Evolutionary conservation across 2,888 invertebrate genomes (phyloP).

Genomic region (Minunthozetes semirufus): DNA sequence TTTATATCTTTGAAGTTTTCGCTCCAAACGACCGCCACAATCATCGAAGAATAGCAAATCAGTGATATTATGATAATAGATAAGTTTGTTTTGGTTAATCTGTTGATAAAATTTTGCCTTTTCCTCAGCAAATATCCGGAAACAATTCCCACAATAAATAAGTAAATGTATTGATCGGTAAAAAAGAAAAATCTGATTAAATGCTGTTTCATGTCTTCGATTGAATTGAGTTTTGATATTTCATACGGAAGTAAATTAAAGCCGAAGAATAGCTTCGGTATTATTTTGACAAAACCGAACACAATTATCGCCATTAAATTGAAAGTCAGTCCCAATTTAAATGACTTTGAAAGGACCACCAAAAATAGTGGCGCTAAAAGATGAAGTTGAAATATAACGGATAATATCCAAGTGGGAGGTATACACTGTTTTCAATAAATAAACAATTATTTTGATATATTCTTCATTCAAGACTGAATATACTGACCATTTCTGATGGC

Average conservation of each 20-base stretch:
- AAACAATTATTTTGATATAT: no score
- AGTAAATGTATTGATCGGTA: conserved; percentile 26
- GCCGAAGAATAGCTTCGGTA: conserved; percentile 13
- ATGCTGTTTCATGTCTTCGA: conserved; percentile 2
- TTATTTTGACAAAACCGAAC: conserved; percentile 10
- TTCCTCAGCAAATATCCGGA: conserved; percentile 3
- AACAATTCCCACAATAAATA: conserved; percentile 28
- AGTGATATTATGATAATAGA: background rate
- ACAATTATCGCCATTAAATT: background rate
- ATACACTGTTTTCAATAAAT: no score
- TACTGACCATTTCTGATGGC: background rate
- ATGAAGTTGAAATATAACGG: conserved; percentile 25
- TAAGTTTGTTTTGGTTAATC: background rate
- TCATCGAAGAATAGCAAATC: background rate
- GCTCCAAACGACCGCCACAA: conserved; percentile 20
- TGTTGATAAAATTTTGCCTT: background rate
- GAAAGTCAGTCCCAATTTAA: background rate
- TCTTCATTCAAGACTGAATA: no score
- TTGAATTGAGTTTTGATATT: conserved; percentile 1
- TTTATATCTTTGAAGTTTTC: conserved; percentile 33
- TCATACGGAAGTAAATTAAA: conserved; percentile 26
- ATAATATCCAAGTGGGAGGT: background rate
- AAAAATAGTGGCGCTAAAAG: conserved; percentile 26
- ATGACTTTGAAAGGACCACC: background rate
- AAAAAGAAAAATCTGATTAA: background rate